These are phyloP conservation scores for Kryptolebias ocellatus DNA, from an alignment of 2,797 vertebrate genomes.

Conservation along the genomic window DNA sequence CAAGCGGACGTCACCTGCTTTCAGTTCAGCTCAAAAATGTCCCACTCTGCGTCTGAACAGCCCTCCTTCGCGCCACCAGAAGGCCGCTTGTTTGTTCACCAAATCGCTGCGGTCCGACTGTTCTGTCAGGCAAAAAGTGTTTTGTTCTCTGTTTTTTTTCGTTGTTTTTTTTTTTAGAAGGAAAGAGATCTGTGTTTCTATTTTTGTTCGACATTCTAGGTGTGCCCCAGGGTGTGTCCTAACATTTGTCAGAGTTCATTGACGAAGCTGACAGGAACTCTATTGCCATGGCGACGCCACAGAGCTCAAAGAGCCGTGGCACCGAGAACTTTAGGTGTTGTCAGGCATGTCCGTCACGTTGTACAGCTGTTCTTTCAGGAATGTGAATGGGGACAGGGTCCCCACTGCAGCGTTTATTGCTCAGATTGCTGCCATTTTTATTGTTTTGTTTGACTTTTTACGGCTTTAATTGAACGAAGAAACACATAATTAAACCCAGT, in stretches of 20 bases:
- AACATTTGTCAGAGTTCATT: constrained; percentile 4
- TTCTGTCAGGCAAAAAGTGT: not conserved
- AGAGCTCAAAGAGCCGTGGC: constrained; percentile 1
- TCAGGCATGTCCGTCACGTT: constrained; percentile 12
- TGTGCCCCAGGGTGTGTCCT: constrained; percentile 57
- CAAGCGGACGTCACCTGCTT: constrained; percentile 6
- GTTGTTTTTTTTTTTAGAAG: not conserved
- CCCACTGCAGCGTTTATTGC: not conserved
- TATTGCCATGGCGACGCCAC: constrained; percentile 40
- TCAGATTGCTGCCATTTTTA: not conserved
- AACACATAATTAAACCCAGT: constrained; percentile 6
- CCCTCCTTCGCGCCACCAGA: not conserved
- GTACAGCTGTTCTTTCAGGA: constrained; percentile 28
- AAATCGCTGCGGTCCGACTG: not conserved
- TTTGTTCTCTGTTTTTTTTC: not conserved
- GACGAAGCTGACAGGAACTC: constrained; percentile 16
- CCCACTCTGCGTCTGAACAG: constrained; percentile 1
- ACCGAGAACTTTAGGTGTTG: constrained; percentile 9
- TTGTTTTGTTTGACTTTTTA: not conserved
- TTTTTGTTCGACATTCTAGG: constrained; percentile 29
- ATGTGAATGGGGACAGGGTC: constrained; percentile 13
- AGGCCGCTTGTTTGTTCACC: not conserved
- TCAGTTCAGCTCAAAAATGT: constrained; percentile 1
- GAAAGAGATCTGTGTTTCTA: not conserved
- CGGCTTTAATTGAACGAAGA: not conserved